phyloP scores from a whole-genome alignment of 2,888 invertebrate genomes.

The Uloborus plumipes region DNA sequence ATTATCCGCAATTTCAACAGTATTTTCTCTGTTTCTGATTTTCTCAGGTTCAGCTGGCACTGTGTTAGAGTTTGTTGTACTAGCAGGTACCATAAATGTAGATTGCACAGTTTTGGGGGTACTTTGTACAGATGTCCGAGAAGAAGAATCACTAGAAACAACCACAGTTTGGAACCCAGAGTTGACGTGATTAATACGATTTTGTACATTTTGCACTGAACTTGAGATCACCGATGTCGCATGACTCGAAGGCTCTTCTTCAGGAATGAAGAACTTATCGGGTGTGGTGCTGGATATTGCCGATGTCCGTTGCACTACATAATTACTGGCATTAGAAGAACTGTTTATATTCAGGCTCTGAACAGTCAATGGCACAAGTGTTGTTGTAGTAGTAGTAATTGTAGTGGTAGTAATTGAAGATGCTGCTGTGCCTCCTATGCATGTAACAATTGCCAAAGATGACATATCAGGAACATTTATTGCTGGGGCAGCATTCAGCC shows the following conservation, averaged over 20 bases:
- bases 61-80: conserved; percentile 17
- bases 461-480: conserved; percentile 62
- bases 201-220: conserved; percentile 35
- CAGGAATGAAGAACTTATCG: conserved; percentile 25
- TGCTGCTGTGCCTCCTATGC: conserved; percentile 2
- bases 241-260: conserved; percentile 33
- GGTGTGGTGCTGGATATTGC: conserved; percentile 19
- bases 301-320: conserved; percentile 45
- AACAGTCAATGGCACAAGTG: conserved; percentile 65
- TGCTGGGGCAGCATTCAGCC: conserved; percentile 66
- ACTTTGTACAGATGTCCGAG: conserved; percentile 20
- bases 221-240: conserved; percentile 28
- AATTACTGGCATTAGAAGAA: conserved; percentile 41
- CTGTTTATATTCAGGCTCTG: conserved; percentile 64
- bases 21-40: conserved; percentile 5
- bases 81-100: neutral
- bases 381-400: conserved; percentile 33
- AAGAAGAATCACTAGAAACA: conserved; percentile 35
- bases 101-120: conserved; percentile 36
- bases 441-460: conserved; percentile 24
- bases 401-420: conserved; percentile 40
- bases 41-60: conserved; percentile 23
- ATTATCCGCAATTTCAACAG: conserved; percentile 27
- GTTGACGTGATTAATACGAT: conserved; percentile 40
- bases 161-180: conserved; percentile 48